phyloP scores from a whole-genome alignment of 35 echinoderm and acorn worm genomes.

The Acanthaster planci region DNA sequence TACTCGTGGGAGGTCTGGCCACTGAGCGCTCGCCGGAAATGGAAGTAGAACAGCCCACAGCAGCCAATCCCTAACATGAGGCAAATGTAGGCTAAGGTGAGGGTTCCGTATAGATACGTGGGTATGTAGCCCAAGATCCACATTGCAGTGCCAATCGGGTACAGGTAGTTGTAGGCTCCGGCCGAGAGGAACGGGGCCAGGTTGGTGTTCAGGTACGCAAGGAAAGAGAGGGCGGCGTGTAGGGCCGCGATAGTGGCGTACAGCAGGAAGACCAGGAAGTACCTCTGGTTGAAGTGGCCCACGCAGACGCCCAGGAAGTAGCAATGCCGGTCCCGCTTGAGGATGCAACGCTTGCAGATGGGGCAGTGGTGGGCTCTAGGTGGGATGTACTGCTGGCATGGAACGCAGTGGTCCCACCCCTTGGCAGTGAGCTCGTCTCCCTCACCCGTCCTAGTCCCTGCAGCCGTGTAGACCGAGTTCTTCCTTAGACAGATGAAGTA shows the following conservation, averaged over 20 bases:
- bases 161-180: slow-evolving; percentile 44
- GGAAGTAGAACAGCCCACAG: slow-evolving; percentile 41
- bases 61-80: slow-evolving; percentile 57
- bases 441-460: neutral
- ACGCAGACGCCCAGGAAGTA: slow-evolving; percentile 77
- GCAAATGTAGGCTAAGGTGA: slow-evolving; percentile 62
- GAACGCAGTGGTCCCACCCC: slow-evolving; percentile 80
- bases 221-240: slow-evolving; percentile 30
- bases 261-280: slow-evolving; percentile 75
- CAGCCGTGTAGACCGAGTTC: slow-evolving; percentile 46
- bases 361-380: slow-evolving; percentile 83
- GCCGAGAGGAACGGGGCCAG: slow-evolving; percentile 54
- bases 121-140: slow-evolving; percentile 55
- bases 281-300: slow-evolving; percentile 73
- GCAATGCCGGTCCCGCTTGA: slow-evolving; percentile 83
- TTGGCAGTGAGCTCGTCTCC: slow-evolving; percentile 38
- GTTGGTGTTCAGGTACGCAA: slow-evolving; percentile 46
- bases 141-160: slow-evolving; percentile 52
- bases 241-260: slow-evolving; percentile 52
- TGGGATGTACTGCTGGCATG: slow-evolving; percentile 85
- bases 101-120: slow-evolving; percentile 22
- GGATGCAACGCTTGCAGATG: slow-evolving; percentile 70
- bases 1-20: slow-evolving; percentile 79
- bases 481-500: slow-evolving; percentile 60
- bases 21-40: slow-evolving; percentile 51